These are phyloP conservation scores for Chelon labrosus DNA, from an alignment of 2,797 vertebrate genomes.

Conservation along the genomic window DNA sequence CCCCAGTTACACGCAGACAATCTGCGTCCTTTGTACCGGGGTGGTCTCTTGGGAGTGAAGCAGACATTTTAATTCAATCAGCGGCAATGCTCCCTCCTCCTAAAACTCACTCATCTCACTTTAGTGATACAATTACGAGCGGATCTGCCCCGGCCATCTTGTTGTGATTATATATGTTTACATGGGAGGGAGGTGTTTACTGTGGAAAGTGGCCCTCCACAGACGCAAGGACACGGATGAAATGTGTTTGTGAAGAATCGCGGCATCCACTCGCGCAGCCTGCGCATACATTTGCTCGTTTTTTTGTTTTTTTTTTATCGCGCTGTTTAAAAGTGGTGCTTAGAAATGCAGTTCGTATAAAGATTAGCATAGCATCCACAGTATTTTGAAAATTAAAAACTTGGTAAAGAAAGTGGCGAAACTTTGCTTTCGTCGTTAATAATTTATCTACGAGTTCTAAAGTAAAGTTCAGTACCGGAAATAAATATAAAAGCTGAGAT, in stretches of 20 bases:
- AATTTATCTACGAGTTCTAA: background rate
- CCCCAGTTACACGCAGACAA: slow-evolving; percentile 57
- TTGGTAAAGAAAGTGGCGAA: too few relatives aligned
- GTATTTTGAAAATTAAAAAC: too few relatives aligned
- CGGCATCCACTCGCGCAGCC: slow-evolving; percentile 4
- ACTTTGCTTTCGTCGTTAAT: background rate
- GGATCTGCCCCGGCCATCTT: slow-evolving; percentile 75
- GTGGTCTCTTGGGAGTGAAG: slow-evolving; percentile 70
- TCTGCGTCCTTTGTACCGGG: slow-evolving; percentile 68
- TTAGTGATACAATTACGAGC: slow-evolving; percentile 76
- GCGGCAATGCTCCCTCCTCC: slow-evolving; percentile 53
- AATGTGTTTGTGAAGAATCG: background rate
- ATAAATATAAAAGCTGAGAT: background rate
- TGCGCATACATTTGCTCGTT: slow-evolving; percentile 23
- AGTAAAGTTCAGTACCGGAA: background rate
- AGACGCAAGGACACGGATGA: slow-evolving; percentile 25
- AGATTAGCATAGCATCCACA: too few relatives aligned
- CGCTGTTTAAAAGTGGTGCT: background rate
- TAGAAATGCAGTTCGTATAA: too few relatives aligned
- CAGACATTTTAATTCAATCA: slow-evolving; percentile 79
- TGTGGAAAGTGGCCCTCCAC: slow-evolving; percentile 69
- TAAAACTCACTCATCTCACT: slow-evolving; percentile 74
- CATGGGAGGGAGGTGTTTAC: slow-evolving; percentile 79
- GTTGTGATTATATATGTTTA: slow-evolving; percentile 84
- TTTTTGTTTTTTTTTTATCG: background rate